Evolutionary conservation across 1,140 invertebrate species (phyloP), one percentile per base, ranked within the genome.

Genomic region (Saccostrea glomerata): DNA sequence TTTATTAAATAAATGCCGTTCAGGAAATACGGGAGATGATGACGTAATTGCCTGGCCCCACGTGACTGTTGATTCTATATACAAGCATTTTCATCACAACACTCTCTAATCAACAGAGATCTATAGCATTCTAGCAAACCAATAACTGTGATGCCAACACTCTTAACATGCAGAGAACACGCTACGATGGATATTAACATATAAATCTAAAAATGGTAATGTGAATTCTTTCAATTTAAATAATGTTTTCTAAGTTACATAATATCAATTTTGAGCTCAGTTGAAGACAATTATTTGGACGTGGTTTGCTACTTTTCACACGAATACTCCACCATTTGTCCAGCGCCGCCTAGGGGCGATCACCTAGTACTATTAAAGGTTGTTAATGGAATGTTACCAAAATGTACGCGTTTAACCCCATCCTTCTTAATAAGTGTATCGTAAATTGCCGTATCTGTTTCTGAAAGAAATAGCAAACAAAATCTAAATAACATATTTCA

Each of bases 391-490:
- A 77, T 77, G 70, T 77, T 77, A 77, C 70, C 70, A 30, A 77
- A 77, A 77, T 77, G 70, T 15, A 77, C 70, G 70, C 70, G 70
- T 77, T 77, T 77, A 13, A 77, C 70, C 12, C 70, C 70, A 4
- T 25, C 70, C 70, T 30, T 77, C 25, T 77, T 77, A 77, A 77
- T 36, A 77, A 77, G 70, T 36, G 70, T 30, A 77, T 77, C 70
- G 70, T 77, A 77, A 77, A 77, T 77, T 77, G 70, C 70, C 70
- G 70, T 77, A 30, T 77, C 70, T 77, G 70, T 77, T 77, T 77
- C 70, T 77, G 70, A 77, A 77, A 77, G 70, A 77, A 77, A 77
- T 77, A 77, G 70, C 70, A 77, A 77, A 77, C 70, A 77, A 77
- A 30, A 36, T 77, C 70, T 77, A 77, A 77, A 77, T 77, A 77